Conservation (phyloP, 92 coral and sea anemone genomes). For the Palythoa heliodiscus region DNA sequence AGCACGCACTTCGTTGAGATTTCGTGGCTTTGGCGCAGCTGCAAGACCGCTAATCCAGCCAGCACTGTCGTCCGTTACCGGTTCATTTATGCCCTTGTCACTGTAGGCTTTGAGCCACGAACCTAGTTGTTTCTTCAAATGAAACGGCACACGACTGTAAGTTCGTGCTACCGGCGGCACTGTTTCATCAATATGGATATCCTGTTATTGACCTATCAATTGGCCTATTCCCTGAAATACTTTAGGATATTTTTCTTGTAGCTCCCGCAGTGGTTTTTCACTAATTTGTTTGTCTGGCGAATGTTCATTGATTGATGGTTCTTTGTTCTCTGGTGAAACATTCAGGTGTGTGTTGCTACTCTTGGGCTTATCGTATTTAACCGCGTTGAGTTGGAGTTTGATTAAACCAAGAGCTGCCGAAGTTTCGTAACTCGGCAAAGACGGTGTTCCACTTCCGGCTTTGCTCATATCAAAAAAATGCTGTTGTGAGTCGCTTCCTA, state of each 20-base stretch:
- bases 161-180: slow-evolving; percentile 51
- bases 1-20: slow-evolving; percentile 34
- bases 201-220: slow-evolving; percentile 43
- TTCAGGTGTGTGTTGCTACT: background rate
- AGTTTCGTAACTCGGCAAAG: slow-evolving; percentile 44
- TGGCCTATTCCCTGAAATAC: slow-evolving; percentile 45
- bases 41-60: slow-evolving; percentile 52
- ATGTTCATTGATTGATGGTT: slow-evolving; percentile 16
- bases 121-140: slow-evolving; percentile 42
- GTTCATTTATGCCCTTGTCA: slow-evolving; percentile 45
- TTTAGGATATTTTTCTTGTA: slow-evolving; percentile 24
- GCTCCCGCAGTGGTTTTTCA: slow-evolving; percentile 22
- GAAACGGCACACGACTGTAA: slow-evolving; percentile 42
- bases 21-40: slow-evolving; percentile 39
- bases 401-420: slow-evolving; percentile 28
- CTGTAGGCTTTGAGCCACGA: slow-evolving; percentile 37
- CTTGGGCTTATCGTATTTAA: slow-evolving; percentile 4
- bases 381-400: slow-evolving; percentile 9
- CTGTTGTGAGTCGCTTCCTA: slow-evolving; percentile 30
- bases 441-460: slow-evolving; percentile 32
- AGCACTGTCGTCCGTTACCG: slow-evolving; percentile 43
- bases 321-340: background rate
- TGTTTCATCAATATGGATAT: slow-evolving; percentile 39
- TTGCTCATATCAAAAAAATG: slow-evolving; percentile 50
- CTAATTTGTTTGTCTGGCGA: slow-evolving; percentile 9